Evolutionary conservation across 2,797 vertebrate species (phyloP), one percentile per base, ranked within the genome.

Genomic region (Sciurus vulgaris): DNA sequence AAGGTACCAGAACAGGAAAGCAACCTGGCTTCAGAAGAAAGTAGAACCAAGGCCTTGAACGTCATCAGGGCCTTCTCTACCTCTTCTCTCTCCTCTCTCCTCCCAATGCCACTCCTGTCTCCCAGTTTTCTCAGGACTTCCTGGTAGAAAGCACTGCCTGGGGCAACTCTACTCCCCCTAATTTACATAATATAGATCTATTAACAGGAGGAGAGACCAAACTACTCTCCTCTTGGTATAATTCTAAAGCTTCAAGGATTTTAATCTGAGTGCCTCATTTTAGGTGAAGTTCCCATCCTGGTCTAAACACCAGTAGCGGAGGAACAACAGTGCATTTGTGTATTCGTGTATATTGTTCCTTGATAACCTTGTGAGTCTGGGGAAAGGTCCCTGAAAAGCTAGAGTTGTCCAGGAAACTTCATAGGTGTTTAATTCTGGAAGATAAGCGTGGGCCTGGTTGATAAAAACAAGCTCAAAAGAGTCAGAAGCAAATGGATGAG

Each of bases 381-480:
- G 24, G 22, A 73, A 92, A 81, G 44, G 22, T 73, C 33, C 85
- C 73, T 87, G 85, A 90, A 91, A 91, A 93, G 54, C n/a, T 76
- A 72, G 54, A 49, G 63, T 65, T 84, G n/a, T 85, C 95, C 22
- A 93, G 83, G 78, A 10, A 77, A n/a, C 4, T 44, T 24, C 59
- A 8, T 1, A 69, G 56, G 17, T 47, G 38, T 72, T 88, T 49
- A 54, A 35, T 78, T 91, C 86, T 67, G 56, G 63, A 30, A 97
- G 35, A 38, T 84, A 86, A 61, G 51, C 83, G 30, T 91, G 56
- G 54, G 56, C 41, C 56, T 89, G 54, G 13, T 18, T 81, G 65
- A 76, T 28, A 59, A 81, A 56, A 89, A 87, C 44, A 86, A 82
- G 74, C 44, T 44, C 38, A 74, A 49, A 49, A 74, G 22, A 85